Conservation (phyloP, 2,113 vertebrate genomes). For the Orthonyx spaldingii region DNA sequence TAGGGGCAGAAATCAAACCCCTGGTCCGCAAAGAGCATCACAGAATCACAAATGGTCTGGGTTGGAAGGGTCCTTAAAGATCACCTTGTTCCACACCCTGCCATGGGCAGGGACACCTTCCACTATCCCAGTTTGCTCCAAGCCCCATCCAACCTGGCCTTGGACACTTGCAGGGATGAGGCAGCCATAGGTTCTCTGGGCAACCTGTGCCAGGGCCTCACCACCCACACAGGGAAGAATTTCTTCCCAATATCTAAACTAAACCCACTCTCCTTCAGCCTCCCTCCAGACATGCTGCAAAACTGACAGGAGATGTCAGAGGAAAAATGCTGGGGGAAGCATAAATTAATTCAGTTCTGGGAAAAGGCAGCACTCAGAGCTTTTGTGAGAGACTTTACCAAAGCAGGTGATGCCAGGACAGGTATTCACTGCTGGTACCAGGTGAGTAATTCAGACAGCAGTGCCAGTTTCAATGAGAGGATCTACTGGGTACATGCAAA, state of each 20-base stretch:
- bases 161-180: background rate
- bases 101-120: background rate
- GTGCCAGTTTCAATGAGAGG: background rate
- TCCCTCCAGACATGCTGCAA: background rate
- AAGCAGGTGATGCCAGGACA: background rate
- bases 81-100: background rate
- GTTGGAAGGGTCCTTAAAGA: background rate
- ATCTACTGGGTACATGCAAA: fast-evolving
- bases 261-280: background rate
- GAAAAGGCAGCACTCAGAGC: background rate
- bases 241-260: background rate
- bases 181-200: background rate
- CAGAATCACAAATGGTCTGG: background rate
- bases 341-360: background rate
- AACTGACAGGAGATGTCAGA: background rate
- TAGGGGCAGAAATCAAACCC: background rate
- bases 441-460: background rate
- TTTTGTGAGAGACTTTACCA: background rate
- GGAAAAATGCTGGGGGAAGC: background rate
- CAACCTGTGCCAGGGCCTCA: background rate
- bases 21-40: background rate
- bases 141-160: fast-evolving
- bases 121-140: fast-evolving
- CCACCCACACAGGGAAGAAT: background rate
- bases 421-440: fast-evolving